Conservation (phyloP, 2,888 invertebrate genomes). For the Agriopis marginaria region DNA sequence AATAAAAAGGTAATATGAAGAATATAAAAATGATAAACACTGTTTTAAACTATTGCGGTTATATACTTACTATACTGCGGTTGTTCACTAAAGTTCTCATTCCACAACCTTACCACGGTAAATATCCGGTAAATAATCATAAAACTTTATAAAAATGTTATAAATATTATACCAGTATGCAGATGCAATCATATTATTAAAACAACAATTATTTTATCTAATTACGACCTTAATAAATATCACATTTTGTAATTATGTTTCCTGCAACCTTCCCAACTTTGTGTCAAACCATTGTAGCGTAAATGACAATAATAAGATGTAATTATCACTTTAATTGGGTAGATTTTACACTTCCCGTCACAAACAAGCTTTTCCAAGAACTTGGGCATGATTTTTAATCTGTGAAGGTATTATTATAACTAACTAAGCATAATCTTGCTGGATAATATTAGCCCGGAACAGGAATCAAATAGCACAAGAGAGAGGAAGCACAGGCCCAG, state of each 20-base stretch:
- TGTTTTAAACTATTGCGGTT: too few species aligned
- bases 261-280: constrained; percentile 11
- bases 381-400: neutral
- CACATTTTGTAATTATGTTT: neutral
- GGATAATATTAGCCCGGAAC: too few species aligned
- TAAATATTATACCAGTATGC: too few species aligned
- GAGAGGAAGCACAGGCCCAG: too few species aligned
- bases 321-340: constrained; percentile 69
- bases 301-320: constrained; percentile 67
- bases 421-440: neutral
- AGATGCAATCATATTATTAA: neutral
- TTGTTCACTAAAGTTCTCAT: too few species aligned
- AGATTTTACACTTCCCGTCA: constrained; percentile 72
- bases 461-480: too few species aligned
- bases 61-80: too few species aligned
- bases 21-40: too few species aligned
- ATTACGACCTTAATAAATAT: neutral
- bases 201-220: neutral
- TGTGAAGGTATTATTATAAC: neutral
- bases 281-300: constrained; percentile 62
- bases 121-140: too few species aligned
- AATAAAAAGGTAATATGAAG: too few species aligned
- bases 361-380: constrained; percentile 41
- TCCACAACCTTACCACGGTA: too few species aligned
- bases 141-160: too few species aligned